These are phyloP conservation scores for Synchiropus splendidus DNA, from an alignment of 2,113 vertebrate species.

Conservation along the genomic window DNA sequence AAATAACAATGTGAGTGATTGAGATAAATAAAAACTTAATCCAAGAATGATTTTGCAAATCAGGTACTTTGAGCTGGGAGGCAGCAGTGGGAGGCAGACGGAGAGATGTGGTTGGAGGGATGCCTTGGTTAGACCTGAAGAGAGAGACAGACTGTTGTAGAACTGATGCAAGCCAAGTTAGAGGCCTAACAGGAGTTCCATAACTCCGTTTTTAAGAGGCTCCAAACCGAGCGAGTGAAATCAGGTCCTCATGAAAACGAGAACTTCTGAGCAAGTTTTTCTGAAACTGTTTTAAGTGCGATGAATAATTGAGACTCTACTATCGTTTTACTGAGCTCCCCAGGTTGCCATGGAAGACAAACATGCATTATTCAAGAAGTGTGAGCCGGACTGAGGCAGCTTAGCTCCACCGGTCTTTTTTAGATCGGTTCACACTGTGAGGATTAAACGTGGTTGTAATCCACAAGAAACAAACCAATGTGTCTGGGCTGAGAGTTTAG, in stretches of 20 bases:
- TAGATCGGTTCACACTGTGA: constrained; percentile 42
- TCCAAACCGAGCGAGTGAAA: not conserved
- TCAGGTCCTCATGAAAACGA: constrained; percentile 1
- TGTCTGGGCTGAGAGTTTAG: constrained; percentile 36
- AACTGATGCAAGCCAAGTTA: too few relatives aligned
- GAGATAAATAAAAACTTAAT: too few relatives aligned
- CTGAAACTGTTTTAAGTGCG: constrained; percentile 56
- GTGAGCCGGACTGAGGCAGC: constrained; percentile 57
- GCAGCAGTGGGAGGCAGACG: too few relatives aligned
- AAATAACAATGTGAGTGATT: too few relatives aligned
- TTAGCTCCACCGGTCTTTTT: constrained; percentile 59
- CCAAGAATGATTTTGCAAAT: too few relatives aligned
- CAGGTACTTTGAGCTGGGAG: too few relatives aligned
- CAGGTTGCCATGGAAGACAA: constrained; percentile 83
- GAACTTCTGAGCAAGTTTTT: constrained; percentile 37
- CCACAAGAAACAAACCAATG: constrained; percentile 42
- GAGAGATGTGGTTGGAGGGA: too few relatives aligned
- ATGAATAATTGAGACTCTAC: constrained; percentile 74
- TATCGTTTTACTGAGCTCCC: constrained; percentile 78
- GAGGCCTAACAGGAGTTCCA: too few relatives aligned
- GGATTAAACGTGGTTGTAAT: constrained; percentile 50
- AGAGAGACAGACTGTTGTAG: too few relatives aligned
- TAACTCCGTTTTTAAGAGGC: too few relatives aligned
- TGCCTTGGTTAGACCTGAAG: too few relatives aligned
- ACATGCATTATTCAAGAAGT: constrained; percentile 84